Evolutionary conservation across 2,113 vertebrate species (phyloP).

Genomic region (Trematomus loennbergii): DNA sequence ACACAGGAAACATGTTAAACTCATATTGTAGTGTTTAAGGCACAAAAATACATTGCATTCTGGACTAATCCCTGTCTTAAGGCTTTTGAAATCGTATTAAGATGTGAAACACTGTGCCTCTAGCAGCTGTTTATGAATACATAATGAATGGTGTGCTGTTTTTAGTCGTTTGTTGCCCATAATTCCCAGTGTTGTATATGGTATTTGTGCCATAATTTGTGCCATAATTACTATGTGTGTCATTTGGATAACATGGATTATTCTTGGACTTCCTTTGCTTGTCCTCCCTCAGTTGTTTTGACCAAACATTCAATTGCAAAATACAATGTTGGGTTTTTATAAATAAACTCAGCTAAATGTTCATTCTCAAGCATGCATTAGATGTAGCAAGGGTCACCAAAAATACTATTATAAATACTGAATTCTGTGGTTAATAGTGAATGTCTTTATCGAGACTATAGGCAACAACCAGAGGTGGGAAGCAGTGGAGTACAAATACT

Average conservation of each 20-base stretch:
- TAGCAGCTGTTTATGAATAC: background rate
- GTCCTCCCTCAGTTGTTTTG: background rate
- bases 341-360: conserved; percentile 8
- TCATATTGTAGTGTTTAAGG: background rate
- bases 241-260: background rate
- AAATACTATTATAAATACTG: background rate
- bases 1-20: conserved; percentile 26
- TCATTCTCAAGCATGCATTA: background rate
- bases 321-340: background rate
- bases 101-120: background rate
- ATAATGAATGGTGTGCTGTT: background rate
- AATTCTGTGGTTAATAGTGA: background rate
- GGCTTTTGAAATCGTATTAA: background rate
- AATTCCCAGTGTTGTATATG: background rate
- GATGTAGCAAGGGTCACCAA: background rate
- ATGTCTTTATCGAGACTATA: too few relatives aligned
- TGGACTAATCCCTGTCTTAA: background rate
- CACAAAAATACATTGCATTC: background rate
- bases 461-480: too few relatives aligned
- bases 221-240: background rate
- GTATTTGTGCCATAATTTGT: too few relatives aligned
- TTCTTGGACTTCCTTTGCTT: background rate
- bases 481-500: too few relatives aligned
- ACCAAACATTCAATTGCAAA: background rate
- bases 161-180: background rate